phyloP scores from a whole-genome alignment of 1,140 invertebrate genomes.

The Drosophila nigromelanica region DNA sequence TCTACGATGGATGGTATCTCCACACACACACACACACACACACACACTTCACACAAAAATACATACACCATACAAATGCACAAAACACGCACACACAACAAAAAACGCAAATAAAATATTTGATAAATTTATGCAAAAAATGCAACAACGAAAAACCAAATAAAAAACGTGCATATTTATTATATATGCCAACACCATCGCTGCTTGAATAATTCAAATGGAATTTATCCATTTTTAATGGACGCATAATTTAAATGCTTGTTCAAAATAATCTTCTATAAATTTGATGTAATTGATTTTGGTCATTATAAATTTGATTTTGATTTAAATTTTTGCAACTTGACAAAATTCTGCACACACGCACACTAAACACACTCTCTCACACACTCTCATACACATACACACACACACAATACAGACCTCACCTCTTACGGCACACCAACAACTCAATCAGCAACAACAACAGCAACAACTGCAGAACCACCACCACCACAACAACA shows the following conservation, averaged over 20 bases:
- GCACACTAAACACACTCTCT: constrained; percentile 31
- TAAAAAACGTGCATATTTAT: constrained; percentile 38
- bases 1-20: constrained; percentile 81
- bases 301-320: constrained; percentile 12
- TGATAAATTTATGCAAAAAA: constrained; percentile 28
- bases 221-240: constrained; percentile 68
- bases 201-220: constrained; percentile 67
- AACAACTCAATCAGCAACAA: constrained; percentile 66
- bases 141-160: constrained; percentile 10
- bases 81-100: constrained; percentile 19
- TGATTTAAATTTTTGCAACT: constrained; percentile 30
- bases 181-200: constrained; percentile 57
- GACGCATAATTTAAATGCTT: constrained; percentile 67
- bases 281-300: constrained; percentile 22
- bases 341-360: constrained; percentile 26
- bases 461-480: constrained; percentile 59
- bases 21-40: constrained; percentile 41
- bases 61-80: constrained; percentile 22
- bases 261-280: constrained; percentile 47
- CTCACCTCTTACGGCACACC: constrained; percentile 77
- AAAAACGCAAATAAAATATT: constrained; percentile 45
- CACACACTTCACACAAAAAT: constrained; percentile 31
- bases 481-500: constrained; percentile 59
- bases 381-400: constrained; percentile 36
- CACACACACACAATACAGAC: constrained; percentile 59